These are phyloP conservation scores for Drosophila subpulchrella DNA, from an alignment of 1,140 invertebrate genomes.

Conservation along the genomic window DNA sequence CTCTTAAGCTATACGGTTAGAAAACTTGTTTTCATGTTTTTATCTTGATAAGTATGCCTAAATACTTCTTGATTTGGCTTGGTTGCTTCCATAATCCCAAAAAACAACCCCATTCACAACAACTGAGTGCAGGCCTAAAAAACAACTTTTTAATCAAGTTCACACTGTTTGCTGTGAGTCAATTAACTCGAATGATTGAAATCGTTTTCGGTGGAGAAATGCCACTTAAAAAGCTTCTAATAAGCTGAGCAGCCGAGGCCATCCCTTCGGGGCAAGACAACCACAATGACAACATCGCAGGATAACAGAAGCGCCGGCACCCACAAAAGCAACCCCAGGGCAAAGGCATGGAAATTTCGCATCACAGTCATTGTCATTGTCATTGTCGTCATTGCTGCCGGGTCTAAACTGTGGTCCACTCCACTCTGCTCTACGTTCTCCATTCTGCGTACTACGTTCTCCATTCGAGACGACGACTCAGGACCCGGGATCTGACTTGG, in stretches of 20 bases:
- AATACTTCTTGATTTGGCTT: background rate
- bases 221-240: conserved; percentile 64
- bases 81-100: background rate
- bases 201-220: conserved; percentile 34
- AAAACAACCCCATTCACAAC: background rate
- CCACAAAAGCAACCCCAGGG: conserved; percentile 37
- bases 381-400: conserved; percentile 60
- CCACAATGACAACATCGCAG: conserved; percentile 30
- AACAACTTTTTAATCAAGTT: conserved; percentile 70
- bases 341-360: conserved; percentile 51
- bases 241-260: conserved; percentile 33
- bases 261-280: conserved; percentile 24
- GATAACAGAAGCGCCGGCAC: conserved; percentile 23
- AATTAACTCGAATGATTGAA: conserved; percentile 70
- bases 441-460: background rate
- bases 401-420: conserved; percentile 28
- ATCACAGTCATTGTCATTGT: conserved; percentile 64
- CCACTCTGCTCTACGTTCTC: background rate
- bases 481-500: conserved; percentile 40
- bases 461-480: conserved; percentile 32
- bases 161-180: conserved; percentile 31
- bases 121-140: background rate
- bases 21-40: no score
- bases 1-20: no score
- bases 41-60: background rate